Base-by-base conservation (phyloP, 2,888 invertebrate species). In the Cephus sareptanus region DNA sequence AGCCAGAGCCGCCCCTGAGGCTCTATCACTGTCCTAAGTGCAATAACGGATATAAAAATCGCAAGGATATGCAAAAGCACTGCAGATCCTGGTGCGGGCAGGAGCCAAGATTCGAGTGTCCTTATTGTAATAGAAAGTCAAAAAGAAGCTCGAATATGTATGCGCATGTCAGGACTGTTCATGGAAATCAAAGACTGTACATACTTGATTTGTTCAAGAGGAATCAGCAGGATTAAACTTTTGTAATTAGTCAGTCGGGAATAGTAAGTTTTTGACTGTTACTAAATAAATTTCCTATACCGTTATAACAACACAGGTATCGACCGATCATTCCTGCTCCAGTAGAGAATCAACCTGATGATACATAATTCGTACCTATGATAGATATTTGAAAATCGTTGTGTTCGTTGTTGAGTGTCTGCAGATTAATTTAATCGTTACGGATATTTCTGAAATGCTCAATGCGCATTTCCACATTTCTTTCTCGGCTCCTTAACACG, bases 31-130 rank as follows among this genome's bases (percentile, higher is more conserved):
- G 85, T 75, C 83, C 83, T 12, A 81, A 83, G n/a, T 90, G 90
- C 79, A 84, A 84, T 34, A 86, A 86, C 40, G 87, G 87, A 69
- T 90, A 89, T 83, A 90, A 89, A 77, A 87, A 88, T 73, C 74
- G 83, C 31, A 83, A 84, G 35, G 87, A 87, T 75, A 85, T 69
- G 74, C 30, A 37, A 35, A 74, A 30, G 37, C 33, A 80, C 81
- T 76, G 82, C 77, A 70, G 79, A 70, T 31, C 82, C 77, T 78
- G 85, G 83, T 87, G 87, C 83, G 80, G 87, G 83, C 84, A 87
- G 74, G 81, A 83, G 56, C 84, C 85, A 33, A 83, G 84, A 69
- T 85, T 86, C 74, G 83, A 79, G 56, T 86, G 86, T 74, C 85
- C 83, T 30, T 79, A 81, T 69, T 85, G 86, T 78, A 34, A 77